phyloP scores from a whole-genome alignment of 2,113 vertebrate genomes.

The Raja brachyura region DNA sequence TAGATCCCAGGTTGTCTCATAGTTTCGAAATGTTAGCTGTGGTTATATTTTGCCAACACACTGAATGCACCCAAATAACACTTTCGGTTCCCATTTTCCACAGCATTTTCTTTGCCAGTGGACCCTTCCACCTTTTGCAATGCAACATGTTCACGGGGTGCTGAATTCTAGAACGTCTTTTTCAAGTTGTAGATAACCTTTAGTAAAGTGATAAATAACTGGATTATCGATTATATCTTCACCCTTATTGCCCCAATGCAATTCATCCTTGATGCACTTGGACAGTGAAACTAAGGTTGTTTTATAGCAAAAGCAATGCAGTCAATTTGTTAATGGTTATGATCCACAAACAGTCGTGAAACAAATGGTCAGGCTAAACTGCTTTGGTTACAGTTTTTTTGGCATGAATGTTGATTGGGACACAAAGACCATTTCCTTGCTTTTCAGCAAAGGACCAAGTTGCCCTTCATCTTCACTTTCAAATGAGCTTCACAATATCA shows the following conservation, averaged over 20 bases:
- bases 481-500: too few relatives aligned
- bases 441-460: not conserved
- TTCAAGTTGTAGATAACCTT: not conserved
- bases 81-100: too few relatives aligned
- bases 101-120: too few relatives aligned
- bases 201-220: not conserved
- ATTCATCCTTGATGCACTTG: not conserved
- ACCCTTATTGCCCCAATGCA: not conserved
- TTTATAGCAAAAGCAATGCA: not conserved
- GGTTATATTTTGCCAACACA: too few relatives aligned
- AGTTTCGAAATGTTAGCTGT: too few relatives aligned
- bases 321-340: not conserved
- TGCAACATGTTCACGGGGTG: not conserved
- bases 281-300: not conserved
- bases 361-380: not conserved
- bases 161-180: not conserved
- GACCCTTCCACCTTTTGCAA: too few relatives aligned
- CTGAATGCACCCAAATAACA: too few relatives aligned
- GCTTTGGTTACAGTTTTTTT: not conserved
- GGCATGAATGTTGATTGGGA: not conserved
- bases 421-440: not conserved
- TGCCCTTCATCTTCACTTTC: too few relatives aligned
- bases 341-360: not conserved
- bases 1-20: not conserved
- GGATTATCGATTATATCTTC: not conserved